Base-by-base conservation (phyloP, 2,113 vertebrate species). In the Atrichornis clamosus region DNA sequence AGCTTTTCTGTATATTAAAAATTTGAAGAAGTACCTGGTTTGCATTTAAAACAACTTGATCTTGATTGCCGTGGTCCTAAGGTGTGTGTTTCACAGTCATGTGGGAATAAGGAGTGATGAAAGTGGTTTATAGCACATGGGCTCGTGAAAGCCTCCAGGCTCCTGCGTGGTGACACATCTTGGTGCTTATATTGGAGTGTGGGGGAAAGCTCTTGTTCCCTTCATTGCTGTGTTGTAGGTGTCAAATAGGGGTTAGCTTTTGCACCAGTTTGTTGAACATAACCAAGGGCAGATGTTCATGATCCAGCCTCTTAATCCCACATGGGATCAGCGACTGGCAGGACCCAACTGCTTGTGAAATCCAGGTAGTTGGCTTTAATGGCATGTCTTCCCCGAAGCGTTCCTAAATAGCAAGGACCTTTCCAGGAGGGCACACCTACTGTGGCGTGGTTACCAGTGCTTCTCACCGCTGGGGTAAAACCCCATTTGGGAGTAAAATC, bases 191-290 rank as follows among this genome's bases (percentile, higher is more conserved):
- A 79, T 30, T 70, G 70, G 23, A 70, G 17, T 3, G 37, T 18
- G 47, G 27, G 21, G 22, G 26, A 46, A 67, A 50, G 37, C 83
- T 87, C 77, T 91, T 10, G 9, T 94, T 92, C 47, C 83, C 44
- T 96, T 75, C 93, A 87, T 78, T 67, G 64, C 33, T 89, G 3
- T 78, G 17, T 67, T 95, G 21, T 73, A 69, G 42, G n/a, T 89
- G 69, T 90, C 46, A 46, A 8, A 20, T 16, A 47, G 35, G 37
- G 55, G 28, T 87, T 58, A 70, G n/a, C 39, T 87, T 79, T 87
- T 83, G 37, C 42, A 33, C 35, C 74, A 41, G 53, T 39, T 96
- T 83, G 62, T 84, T 92, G 95, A 78, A 20, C 65, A 8, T n/a
- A 46, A 7, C 73, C 42, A 35, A 55, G 60, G 72, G 64, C 42